Evolutionary conservation across 2,113 vertebrate genomes (phyloP).

Genomic region (Pimephales promelas): DNA sequence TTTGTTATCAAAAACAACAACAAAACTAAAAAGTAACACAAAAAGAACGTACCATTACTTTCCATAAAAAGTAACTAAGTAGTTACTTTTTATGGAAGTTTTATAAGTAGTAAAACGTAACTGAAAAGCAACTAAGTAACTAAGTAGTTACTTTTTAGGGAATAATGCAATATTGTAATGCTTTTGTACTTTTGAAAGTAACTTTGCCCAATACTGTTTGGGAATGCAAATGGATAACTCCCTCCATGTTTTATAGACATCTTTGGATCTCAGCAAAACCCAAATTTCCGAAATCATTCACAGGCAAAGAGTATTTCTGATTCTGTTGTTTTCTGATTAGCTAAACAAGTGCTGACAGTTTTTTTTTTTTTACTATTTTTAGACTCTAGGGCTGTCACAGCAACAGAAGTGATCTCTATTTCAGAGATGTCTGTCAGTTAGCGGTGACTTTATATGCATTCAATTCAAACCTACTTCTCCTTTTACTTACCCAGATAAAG

Average conservation of each 20-base stretch:
- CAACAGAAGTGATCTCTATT: neutral
- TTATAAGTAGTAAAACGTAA: too few relatives aligned
- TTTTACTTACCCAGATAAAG: neutral
- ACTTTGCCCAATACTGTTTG: too few relatives aligned
- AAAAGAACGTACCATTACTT: too few relatives aligned
- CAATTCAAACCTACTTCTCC: neutral
- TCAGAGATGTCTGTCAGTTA: constrained; percentile 4
- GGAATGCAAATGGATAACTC: too few relatives aligned
- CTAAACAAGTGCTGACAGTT: neutral
- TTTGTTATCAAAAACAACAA: too few relatives aligned
- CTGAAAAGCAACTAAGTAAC: too few relatives aligned
- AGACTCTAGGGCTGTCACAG: neutral
- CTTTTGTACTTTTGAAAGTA: too few relatives aligned
- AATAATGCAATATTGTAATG: too few relatives aligned
- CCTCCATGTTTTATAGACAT: neutral
- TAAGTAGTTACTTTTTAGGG: too few relatives aligned
- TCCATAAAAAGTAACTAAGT: too few relatives aligned
- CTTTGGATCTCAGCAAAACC: neutral
- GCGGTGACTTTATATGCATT: neutral
- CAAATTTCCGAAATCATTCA: neutral
- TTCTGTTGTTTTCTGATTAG: neutral
- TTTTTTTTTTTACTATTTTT: neutral
- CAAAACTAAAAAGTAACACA: too few relatives aligned
- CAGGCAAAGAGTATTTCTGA: neutral
- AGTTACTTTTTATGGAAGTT: too few relatives aligned